Conservation (phyloP, 2,113 vertebrate genomes). For the Amia ocellicauda region DNA sequence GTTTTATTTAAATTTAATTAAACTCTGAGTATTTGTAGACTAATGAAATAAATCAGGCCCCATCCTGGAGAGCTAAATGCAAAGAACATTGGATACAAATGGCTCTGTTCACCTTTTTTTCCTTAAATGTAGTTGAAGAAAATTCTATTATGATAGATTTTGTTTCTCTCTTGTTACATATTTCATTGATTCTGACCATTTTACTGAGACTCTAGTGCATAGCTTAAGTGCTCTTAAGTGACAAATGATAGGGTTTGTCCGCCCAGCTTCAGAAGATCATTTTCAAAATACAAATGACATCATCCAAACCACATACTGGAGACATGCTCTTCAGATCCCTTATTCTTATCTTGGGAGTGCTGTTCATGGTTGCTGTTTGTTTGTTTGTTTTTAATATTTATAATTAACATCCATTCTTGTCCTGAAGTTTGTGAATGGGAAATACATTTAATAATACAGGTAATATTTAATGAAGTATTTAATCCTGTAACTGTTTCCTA, state of each 20-base stretch:
- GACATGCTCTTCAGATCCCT: background rate
- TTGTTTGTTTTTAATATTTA: background rate
- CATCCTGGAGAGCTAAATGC: conserved; percentile 22
- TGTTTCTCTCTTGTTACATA: background rate
- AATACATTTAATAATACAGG: background rate
- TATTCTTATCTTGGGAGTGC: conserved; percentile 3
- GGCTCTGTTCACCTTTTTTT: conserved; percentile 18
- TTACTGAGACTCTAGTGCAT: background rate
- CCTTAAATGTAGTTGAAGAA: background rate
- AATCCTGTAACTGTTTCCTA: too few species aligned
- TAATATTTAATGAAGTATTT: too few species aligned
- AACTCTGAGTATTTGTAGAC: conserved; percentile 32
- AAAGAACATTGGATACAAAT: conserved; percentile 18
- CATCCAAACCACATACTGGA: background rate
- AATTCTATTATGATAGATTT: conserved; percentile 22
- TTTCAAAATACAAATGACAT: conserved; percentile 17
- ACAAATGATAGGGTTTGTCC: conserved; percentile 7
- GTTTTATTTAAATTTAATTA: conserved; percentile 41
- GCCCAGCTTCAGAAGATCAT: background rate
- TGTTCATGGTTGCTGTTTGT: background rate
- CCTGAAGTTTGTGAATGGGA: too few species aligned
- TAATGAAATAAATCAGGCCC: conserved; percentile 37
- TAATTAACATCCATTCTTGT: too few species aligned
- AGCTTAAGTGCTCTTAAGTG: conserved; percentile 16
- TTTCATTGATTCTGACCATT: conserved; percentile 18